phyloP scores from a whole-genome alignment of 2,797 vertebrate genomes.

The Enteromius radiatus region DNA sequence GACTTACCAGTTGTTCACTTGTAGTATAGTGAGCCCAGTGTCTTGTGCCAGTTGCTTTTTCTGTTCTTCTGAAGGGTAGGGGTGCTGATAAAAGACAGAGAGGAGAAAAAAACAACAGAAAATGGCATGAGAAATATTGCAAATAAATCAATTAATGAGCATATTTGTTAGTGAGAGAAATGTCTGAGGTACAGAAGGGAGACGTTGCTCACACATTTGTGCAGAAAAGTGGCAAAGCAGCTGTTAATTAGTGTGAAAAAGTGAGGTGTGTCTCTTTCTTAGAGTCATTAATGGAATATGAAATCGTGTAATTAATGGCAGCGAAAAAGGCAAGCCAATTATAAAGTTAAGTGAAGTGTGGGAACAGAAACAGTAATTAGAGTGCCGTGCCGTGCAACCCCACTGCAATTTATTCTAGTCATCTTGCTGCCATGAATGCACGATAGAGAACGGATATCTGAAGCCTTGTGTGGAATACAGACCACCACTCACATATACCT shows the following conservation, averaged over 20 bases:
- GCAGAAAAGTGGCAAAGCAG: constrained; percentile 69
- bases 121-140: constrained; percentile 57
- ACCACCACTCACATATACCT: not conserved
- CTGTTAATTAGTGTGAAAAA: constrained; percentile 85
- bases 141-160: constrained; percentile 65
- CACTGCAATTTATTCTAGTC: constrained; percentile 74
- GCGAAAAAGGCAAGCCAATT: constrained; percentile 96
- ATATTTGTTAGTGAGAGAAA: constrained; percentile 43
- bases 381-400: constrained; percentile 69
- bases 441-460: constrained; percentile 42
- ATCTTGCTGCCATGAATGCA: constrained; percentile 60
- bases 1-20: constrained; percentile 86
- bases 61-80: constrained; percentile 99
- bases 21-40: constrained; percentile 99
- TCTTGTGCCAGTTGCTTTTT: constrained; percentile 99
- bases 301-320: constrained; percentile 97
- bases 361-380: constrained; percentile 90
- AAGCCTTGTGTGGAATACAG: constrained; percentile 25
- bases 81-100: constrained; percentile 83
- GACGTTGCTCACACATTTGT: constrained; percentile 29
- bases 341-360: constrained; percentile 98
- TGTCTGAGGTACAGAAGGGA: constrained; percentile 48
- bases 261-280: constrained; percentile 85
- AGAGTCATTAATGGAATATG: constrained; percentile 94
- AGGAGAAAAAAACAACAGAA: constrained; percentile 74